phyloP scores from a whole-genome alignment of 2,113 vertebrate genomes.

The Eupsittula cactorum region DNA sequence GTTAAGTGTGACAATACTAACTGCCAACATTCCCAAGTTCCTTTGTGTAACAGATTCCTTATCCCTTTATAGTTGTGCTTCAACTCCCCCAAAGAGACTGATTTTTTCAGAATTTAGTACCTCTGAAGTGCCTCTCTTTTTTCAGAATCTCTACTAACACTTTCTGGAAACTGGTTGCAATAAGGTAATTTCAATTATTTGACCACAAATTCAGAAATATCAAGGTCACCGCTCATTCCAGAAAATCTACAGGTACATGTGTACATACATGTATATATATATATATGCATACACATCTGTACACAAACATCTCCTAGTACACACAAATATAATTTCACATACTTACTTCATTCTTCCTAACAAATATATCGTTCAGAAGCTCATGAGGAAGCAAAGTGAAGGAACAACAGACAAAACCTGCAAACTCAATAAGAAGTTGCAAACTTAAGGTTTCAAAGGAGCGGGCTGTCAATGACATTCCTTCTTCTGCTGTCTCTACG shows the following conservation, averaged over 20 bases:
- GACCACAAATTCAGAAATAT: not conserved
- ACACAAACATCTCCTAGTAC: not conserved
- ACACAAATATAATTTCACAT: not conserved
- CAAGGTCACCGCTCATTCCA: not conserved
- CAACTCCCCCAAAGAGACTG: not conserved
- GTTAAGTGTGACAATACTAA: not conserved
- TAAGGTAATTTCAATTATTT: not conserved
- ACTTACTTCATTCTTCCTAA: not conserved
- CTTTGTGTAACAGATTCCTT: not conserved
- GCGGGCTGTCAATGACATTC: not conserved
- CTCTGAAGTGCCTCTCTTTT: not conserved
- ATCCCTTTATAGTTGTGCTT: not conserved
- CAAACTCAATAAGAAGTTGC: not conserved
- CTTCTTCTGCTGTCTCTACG: not conserved
- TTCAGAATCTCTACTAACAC: not conserved
- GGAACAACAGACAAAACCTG: not conserved
- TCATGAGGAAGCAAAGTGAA: not conserved
- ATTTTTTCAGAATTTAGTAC: not conserved
- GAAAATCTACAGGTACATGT: not conserved
- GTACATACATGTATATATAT: not conserved
- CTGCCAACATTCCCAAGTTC: not conserved
- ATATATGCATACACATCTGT: not conserved
- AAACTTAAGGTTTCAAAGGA: not conserved
- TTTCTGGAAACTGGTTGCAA: not conserved
- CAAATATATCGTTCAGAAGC: not conserved